Percentiles rank a stretch among this genome's conserved stretches.
Conservation (phyloP, 2,888 invertebrate species). For the Lithophane ornitopus region DNA sequence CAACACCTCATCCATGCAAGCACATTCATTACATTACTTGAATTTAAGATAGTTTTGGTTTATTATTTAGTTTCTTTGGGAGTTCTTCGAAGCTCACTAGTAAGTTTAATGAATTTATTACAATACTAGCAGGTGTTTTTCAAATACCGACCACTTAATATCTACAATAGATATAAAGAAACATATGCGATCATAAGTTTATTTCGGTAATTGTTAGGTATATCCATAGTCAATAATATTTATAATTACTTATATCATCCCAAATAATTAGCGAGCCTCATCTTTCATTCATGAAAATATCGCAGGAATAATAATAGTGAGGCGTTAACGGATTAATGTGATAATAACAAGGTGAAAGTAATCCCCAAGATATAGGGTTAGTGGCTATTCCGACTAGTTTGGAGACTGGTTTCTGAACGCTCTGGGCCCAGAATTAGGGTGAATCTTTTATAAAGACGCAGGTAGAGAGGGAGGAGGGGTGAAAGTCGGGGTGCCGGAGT, state of each 20-base stretch:
- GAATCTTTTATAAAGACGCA: constrained; percentile 85
- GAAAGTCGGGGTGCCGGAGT: constrained; percentile 72
- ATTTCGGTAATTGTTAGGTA: constrained; percentile 3
- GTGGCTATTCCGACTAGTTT: constrained; percentile 69
- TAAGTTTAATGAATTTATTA: constrained; percentile 10
- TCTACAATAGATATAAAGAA: not conserved
- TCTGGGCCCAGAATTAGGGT: constrained; percentile 78
- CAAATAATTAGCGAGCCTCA: constrained; percentile 9
- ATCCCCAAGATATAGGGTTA: constrained; percentile 63
- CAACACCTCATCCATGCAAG: not conserved
- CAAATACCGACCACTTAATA: not conserved
- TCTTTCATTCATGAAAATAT: constrained; percentile 39
- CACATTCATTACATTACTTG: constrained; percentile 6
- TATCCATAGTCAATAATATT: not conserved
- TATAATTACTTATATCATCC: not conserved
- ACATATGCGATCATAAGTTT: not conserved
- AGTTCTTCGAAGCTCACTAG: not conserved
- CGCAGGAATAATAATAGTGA: constrained; percentile 9
- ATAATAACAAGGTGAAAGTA: constrained; percentile 63
- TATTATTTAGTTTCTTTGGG: constrained; percentile 24
- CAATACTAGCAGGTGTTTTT: not conserved
- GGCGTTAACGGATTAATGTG: constrained; percentile 49
- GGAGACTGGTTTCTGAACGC: constrained; percentile 69
- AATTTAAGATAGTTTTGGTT: constrained; percentile 7
- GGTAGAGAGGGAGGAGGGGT: constrained; percentile 74